These are phyloP conservation scores for Zeugodacus cucurbitae DNA, from an alignment of 1,140 invertebrate species.

Conservation along the genomic window DNA sequence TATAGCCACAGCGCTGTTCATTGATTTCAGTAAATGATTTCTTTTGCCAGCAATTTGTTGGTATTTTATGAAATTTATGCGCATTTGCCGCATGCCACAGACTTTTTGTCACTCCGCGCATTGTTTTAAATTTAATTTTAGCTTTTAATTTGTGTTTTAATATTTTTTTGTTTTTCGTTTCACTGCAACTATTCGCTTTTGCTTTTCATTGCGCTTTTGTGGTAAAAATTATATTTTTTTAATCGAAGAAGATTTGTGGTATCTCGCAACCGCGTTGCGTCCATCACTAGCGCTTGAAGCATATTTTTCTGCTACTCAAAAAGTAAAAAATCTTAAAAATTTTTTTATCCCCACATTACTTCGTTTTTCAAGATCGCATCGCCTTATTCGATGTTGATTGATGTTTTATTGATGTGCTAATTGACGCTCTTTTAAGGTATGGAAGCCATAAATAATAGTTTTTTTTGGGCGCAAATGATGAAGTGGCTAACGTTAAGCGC, in stretches of 20 bases:
- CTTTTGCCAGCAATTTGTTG: not conserved
- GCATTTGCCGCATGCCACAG: not conserved
- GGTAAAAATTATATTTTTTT: not conserved
- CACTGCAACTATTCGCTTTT: too few relatives aligned
- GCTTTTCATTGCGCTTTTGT: not conserved
- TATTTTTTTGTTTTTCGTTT: not conserved
- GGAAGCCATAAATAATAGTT: not conserved
- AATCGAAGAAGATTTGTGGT: too few relatives aligned
- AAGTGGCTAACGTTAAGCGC: too few relatives aligned
- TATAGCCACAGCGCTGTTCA: not conserved
- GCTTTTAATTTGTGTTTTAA: not conserved
- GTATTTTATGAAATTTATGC: not conserved
- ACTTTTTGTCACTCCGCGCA: not conserved
- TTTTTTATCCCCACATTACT: not conserved
- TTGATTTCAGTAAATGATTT: not conserved
- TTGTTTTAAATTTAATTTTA: slow-evolving; percentile 23
- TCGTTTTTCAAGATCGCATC: not conserved
- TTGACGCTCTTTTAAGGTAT: not conserved
- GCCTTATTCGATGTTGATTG: not conserved
- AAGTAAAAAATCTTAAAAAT: not conserved
- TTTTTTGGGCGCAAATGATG: not conserved
- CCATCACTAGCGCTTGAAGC: too few relatives aligned
- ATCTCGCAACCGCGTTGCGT: too few relatives aligned
- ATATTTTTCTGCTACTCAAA: not conserved
- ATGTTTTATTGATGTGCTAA: slow-evolving; percentile 28